phyloP scores from a whole-genome alignment of 2,113 vertebrate genomes.

The Hassar affinis region DNA sequence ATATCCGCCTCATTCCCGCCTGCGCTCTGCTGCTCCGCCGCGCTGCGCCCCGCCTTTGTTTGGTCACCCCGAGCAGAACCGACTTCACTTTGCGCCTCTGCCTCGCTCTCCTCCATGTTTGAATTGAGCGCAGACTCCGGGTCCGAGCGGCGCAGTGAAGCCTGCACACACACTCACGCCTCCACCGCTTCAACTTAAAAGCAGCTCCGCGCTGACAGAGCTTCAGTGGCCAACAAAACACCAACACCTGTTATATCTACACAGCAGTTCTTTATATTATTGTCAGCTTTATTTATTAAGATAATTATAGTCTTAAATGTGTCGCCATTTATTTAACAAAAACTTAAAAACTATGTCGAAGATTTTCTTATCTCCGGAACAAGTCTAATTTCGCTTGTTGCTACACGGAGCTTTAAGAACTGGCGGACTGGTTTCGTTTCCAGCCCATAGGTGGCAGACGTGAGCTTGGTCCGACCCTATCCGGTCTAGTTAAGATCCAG shows the following conservation, averaged over 20 bases:
- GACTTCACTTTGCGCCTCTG: not conserved
- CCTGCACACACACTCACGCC: not conserved
- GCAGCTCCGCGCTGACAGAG: not conserved
- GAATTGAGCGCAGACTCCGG: slow-evolving; percentile 65
- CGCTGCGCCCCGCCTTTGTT: slow-evolving; percentile 21
- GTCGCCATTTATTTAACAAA: not conserved
- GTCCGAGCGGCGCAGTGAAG: not conserved
- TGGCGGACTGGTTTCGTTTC: not conserved
- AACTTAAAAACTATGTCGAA: not conserved
- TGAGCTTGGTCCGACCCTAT: not conserved
- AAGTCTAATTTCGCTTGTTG: not conserved
- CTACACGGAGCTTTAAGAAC: slow-evolving; percentile 4
- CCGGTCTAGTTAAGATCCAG: not conserved
- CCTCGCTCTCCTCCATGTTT: slow-evolving; percentile 78
- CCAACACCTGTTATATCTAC: no score
- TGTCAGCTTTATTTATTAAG: not conserved
- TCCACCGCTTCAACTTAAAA: slow-evolving; percentile 23
- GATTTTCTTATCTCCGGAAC: not conserved
- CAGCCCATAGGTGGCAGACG: slow-evolving; percentile 12
- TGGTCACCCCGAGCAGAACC: slow-evolving; percentile 27
- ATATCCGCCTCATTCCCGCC: not conserved
- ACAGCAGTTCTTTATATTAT: not conserved
- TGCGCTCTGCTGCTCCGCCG: slow-evolving; percentile 1
- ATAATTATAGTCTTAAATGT: not conserved
- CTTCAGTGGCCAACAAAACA: not conserved